Evolutionary conservation across 2,888 invertebrate species (phyloP).

Genomic region (Melinopterus prodromus): DNA sequence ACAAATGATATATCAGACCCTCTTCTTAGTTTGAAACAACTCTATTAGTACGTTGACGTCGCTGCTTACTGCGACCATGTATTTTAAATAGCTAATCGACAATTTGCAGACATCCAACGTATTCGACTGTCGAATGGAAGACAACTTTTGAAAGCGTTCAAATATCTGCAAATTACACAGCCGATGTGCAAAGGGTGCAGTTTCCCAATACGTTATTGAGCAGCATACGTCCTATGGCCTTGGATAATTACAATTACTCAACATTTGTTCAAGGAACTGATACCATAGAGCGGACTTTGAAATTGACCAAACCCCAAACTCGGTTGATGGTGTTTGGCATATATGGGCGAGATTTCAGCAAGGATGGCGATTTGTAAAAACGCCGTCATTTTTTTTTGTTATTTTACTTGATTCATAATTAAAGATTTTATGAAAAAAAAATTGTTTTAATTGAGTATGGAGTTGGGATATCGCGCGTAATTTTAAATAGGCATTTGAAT

Average conservation of each 20-base stretch:
- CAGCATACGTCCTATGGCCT: constrained; percentile 64
- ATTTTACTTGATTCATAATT: no score
- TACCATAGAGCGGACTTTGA: constrained; percentile 45
- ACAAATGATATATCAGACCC: no score
- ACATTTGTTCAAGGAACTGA: constrained; percentile 48
- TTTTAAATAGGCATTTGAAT: no score
- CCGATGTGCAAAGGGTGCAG: constrained; percentile 58
- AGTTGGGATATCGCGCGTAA: no score
- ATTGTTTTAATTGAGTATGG: no score
- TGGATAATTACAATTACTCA: constrained; percentile 56
- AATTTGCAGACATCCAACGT: constrained; percentile 61
- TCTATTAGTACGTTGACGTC: no score
- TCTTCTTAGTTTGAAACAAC: no score
- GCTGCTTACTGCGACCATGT: constrained; percentile 51
- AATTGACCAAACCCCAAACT: constrained; percentile 57
- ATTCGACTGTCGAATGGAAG: constrained; percentile 57
- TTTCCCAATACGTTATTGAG: constrained; percentile 64
- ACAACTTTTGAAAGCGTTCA: constrained; percentile 61
- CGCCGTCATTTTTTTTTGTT: neutral
- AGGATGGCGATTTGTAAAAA: constrained; percentile 52
- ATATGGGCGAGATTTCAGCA: constrained; percentile 64
- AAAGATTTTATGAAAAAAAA: no score
- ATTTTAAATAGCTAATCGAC: constrained; percentile 26
- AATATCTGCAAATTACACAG: constrained; percentile 61
- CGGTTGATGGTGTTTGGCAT: constrained; percentile 64